Evolutionary conservation across 2,113 vertebrate genomes (phyloP).

Genomic region (Panthera uncia): DNA sequence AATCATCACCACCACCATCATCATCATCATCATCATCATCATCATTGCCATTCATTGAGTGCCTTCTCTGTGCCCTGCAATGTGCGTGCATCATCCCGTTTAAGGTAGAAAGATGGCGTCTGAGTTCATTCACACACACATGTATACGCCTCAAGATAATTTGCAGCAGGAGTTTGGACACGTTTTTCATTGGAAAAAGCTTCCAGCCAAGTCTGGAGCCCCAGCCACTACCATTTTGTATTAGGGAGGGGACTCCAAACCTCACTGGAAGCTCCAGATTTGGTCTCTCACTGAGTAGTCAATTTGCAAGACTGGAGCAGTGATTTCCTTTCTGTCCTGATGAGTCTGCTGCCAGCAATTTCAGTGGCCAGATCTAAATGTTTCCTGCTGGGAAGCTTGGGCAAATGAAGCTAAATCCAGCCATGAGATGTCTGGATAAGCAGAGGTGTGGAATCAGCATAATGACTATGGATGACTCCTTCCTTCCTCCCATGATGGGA

Average conservation of each 20-base stretch:
- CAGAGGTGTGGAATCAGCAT: neutral
- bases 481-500: neutral
- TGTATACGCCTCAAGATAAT: neutral
- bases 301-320: neutral
- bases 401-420: neutral
- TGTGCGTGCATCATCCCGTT: neutral
- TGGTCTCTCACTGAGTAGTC: neutral
- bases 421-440: neutral
- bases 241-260: neutral
- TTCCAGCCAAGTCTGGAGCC: constrained; percentile 24
- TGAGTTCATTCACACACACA: neutral
- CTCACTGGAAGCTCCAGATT: neutral
- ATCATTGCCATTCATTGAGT: neutral
- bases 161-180: neutral
- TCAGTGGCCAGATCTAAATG: neutral
- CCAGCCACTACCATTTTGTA: neutral
- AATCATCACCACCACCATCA: neutral
- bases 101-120: neutral
- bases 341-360: constrained; percentile 19
- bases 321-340: constrained; percentile 8
- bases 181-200: neutral
- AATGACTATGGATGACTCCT: neutral
- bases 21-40: neutral
- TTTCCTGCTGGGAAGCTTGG: constrained; percentile 20
- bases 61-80: neutral